Base-by-base conservation (phyloP, 2,888 invertebrate genomes). In the Himalopsyche japonica region DNA sequence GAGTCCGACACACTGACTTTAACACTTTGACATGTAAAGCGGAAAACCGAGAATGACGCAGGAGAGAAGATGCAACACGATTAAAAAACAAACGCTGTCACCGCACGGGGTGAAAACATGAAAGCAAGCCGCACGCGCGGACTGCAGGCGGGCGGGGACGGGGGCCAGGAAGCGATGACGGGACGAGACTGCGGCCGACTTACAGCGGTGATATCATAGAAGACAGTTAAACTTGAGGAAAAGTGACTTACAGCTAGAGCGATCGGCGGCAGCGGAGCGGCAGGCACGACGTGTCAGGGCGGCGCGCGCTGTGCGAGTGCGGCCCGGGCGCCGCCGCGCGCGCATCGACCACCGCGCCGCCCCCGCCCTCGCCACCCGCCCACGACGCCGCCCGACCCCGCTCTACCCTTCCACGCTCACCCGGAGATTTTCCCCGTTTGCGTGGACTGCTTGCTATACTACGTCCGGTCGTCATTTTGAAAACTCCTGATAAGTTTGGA, bases 391-490 rank as follows among this genome's bases (percentile, higher is more conserved):
- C 89, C 90, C 43, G 0, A 15, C 82, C 27, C 76, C 49, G 47
- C 82, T 57, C 91, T 27, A 32, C 88, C 89, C 88, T 88, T 89
- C 88, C 89, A 88, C 88, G 86, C 85, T 79, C 84, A 76, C 91
- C 90, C 90, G 91, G 91, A 91, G 91, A 91, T 91, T 92, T 91
- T 91, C 91, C 91, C 91, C 84, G 79, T 79, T 79, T 82, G 83
- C 80, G 79, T 57, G 79, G 76, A 37, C 84, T 81, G 34, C 81
- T 76, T 43, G 49, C 79, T 48, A 48, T 76, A 82, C 84, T 27
- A 47, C 85, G 85, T 49, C 77, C 85, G 85, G 82, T 77, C 83
- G 82, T 82, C 85, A 82, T 85, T 82, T 85, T 80, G 82, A 80
- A 83, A 79, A 81, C 79, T 79, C 82, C 48, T 37, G 27, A 70